phyloP scores from a whole-genome alignment of 2,888 invertebrate genomes.

The Mythimna loreyi region DNA sequence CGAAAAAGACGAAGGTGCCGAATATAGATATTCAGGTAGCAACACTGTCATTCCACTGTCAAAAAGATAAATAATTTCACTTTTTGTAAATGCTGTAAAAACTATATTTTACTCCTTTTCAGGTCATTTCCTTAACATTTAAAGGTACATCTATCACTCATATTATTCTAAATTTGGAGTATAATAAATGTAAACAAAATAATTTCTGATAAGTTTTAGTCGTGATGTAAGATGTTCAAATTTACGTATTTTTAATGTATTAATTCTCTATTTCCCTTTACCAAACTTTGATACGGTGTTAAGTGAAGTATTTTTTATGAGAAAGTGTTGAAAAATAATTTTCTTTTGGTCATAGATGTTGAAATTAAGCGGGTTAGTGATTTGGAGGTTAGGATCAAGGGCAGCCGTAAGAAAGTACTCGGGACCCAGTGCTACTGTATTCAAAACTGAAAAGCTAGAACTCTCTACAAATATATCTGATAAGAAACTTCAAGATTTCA shows the following conservation, averaged over 20 bases:
- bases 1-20: background rate
- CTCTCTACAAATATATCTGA: slow-evolving; percentile 71
- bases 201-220: slow-evolving; percentile 41
- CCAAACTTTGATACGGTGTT: background rate
- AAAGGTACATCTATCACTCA: slow-evolving; percentile 57
- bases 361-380: slow-evolving; percentile 85
- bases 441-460: slow-evolving; percentile 91
- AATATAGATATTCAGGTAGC: slow-evolving; percentile 21
- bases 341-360: slow-evolving; percentile 83
- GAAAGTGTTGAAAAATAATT: slow-evolving; percentile 25
- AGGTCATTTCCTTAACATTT: slow-evolving; percentile 39
- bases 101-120: slow-evolving; percentile 47
- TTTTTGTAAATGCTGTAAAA: slow-evolving; percentile 74
- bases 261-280: slow-evolving; percentile 25
- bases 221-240: slow-evolving; percentile 85
- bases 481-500: slow-evolving; percentile 61
- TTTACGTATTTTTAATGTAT: slow-evolving; percentile 59
- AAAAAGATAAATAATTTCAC: slow-evolving; percentile 73
- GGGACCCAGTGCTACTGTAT: slow-evolving; percentile 95
- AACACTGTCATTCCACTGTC: slow-evolving; percentile 53
- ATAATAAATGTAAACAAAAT: background rate
- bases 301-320: slow-evolving; percentile 7
- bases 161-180: slow-evolving; percentile 1
- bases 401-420: slow-evolving; percentile 81
- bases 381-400: slow-evolving; percentile 89